Evolutionary conservation across 2,797 vertebrate genomes (phyloP), one percentile per base, ranked within the genome.

Genomic region (Pelodytes ibericus): DNA sequence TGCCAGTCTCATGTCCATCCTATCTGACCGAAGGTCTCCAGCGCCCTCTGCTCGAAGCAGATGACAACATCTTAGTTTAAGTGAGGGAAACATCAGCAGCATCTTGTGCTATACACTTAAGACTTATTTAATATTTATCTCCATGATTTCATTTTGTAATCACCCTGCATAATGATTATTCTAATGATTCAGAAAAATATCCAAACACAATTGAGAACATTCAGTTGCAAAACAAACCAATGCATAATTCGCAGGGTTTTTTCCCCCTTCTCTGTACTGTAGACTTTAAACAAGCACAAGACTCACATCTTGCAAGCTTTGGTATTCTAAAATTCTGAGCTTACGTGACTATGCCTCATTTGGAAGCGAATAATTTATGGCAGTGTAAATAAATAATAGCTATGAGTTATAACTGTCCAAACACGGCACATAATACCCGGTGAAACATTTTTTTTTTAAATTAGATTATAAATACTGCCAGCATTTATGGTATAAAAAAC

Each of bases 361-460:
- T 80, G 66, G 75, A 83, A 82, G 64, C 80, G 83, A 89, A 87
- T 88, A 88, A 89, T 87, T 88, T 87, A 87, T 88, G 80, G 73
- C 79, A 80, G 79, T 44, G 74, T 86, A 82, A 90, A 88, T 90
- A 91, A 90, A 88, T 89, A 85, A 87, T 82, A 82, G 63, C n/a
- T 41, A 61, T 62, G 82, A 84, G 61, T 87, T 90, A 72, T 88
- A 79, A 81, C 80, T 84, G 80, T 89, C 87, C 85, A 86, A 88
- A 88, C 79, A 84, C 2, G 26, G 84, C 81, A 82, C 68, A 83
- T 85, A 86, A 87, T 83, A 88, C 71, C 65, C 36, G 30, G 39
- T 72, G 75, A 86, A 85, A 86, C 73, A 80, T 73, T 73, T 58
- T 68, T 85, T 57, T 68, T 85, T 66, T 71, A 69, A 69, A 0